Base-by-base conservation (phyloP, 2,113 vertebrate genomes). In the Bos javanicus region DNA sequence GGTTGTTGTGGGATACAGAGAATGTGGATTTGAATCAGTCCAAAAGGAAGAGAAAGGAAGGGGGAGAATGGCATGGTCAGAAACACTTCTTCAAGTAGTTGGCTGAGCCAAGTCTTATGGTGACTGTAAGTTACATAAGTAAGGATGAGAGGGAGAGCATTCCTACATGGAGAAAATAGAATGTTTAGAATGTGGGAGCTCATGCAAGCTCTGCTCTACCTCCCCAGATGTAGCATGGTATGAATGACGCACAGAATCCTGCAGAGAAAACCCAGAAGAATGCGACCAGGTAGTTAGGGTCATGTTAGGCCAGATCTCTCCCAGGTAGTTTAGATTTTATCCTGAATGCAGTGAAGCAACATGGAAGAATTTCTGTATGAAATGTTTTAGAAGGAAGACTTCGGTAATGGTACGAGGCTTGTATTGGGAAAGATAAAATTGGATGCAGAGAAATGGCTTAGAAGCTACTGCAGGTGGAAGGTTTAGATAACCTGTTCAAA, bases 171-270 rank as follows among this genome's bases (percentile, higher is more conserved):
- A 82, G 13, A 21, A 25, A 91, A 12, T 30, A 71, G 52, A 71
- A 48, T 39, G 30, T 78, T 15, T 50, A n/a, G 56, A 57, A 39
- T 13, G 33, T 21, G 36, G 60, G 84, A 76, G 39, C 28, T 50
- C 28, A 3, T 28, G 39, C 2, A 33, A 2, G 1, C n/a, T 8
- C 50, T 39, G 6, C 19, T 19, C 16, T 25, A 2, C 25, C 50
- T 36, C 16, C 19, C 81, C 6, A 3, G 48, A 1, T 60, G 23
- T 21, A 46, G 76, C 23, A 23, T 39, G 19, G 78, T 7, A 3
- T 39, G 60, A 21, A 6, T 48, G n/a, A 39, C 0, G 8, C 59
- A 1, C 10, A 5, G 15, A 19, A n/a, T 39, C 26, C 64, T 62
- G 36, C 48, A 46, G 39, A 50, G 48, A 59, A 48, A 16, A 93